Evolutionary conservation across 2,113 vertebrate species (phyloP), one percentile per base, ranked within the genome.

Genomic region (Tenrec ecaudatus): DNA sequence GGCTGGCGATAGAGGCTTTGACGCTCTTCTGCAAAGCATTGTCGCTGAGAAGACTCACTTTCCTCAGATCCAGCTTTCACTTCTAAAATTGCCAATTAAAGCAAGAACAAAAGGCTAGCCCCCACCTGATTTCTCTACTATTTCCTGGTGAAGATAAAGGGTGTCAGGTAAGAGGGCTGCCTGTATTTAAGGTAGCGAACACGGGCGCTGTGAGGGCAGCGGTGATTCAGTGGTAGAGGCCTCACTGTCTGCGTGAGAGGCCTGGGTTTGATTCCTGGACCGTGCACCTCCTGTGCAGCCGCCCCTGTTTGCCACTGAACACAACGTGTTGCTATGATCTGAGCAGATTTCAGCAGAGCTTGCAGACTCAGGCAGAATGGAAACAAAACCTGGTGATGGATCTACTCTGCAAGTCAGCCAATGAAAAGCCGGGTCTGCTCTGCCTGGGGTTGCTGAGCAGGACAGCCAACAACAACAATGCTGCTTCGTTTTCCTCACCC

Each of bases 181-280:
- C 69, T 77, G 36, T 69, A 31, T 83, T 91, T 81, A 90, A 93
- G 47, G 16, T 82, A 15, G 22, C 64, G 75, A 38, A 36, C 57
- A 36, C 53, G 81, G 12, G 36, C 73, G 57, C 27, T n/a, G 23
- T 9, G 33, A 73, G n/a, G n/a, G n/a, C 31, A 73, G 15, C 20
- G 4, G 69, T 36, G 16, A 6, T 36, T 73, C 69, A 73, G 33
- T 20, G 20, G 71, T 38, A 73, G 17, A 38, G n/a, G 8, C 20
- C 19, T 73, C 17, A 36, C 71, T 8, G 33, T 73, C 6, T 17
- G 15, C n/a, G 7, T 9, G 20, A 33, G 19, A 73, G 71, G 36
- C 71, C 17, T 23, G 6, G 33, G 33, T 4, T 73, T 3, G 33
- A 73, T 22, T 36, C 20, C 12, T 73, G 71, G 33, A 0, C 71